Conservation (phyloP, 2,888 invertebrate genomes). For the Blomia tropicalis region DNA sequence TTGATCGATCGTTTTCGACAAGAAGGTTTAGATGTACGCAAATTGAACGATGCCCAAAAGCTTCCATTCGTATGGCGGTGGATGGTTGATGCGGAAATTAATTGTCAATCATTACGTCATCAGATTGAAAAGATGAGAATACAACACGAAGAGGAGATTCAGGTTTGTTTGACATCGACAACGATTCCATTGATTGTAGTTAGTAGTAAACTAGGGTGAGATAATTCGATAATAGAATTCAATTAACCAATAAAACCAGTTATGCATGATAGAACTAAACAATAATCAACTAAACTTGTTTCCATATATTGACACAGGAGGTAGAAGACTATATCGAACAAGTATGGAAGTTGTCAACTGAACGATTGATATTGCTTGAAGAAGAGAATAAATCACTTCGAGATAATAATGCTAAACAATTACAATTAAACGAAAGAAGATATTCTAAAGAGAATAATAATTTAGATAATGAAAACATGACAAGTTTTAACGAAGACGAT, state of each 20-base stretch:
- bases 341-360: conserved; percentile 35
- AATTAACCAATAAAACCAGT: too few species aligned
- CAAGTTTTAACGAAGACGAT: background rate
- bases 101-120: conserved; percentile 36
- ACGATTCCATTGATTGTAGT: too few species aligned
- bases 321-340: conserved; percentile 37
- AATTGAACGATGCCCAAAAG: conserved; percentile 33
- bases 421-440: background rate
- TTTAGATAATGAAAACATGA: background rate
- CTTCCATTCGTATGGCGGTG: conserved; percentile 37
- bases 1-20: conserved; percentile 35
- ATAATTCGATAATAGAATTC: too few species aligned
- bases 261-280: too few species aligned
- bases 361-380: conserved; percentile 32
- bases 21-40: conserved; percentile 36
- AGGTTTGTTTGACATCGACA: too few species aligned
- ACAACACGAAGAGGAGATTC: conserved; percentile 37
- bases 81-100: conserved; percentile 38
- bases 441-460: background rate
- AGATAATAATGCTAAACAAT: conserved; percentile 21
- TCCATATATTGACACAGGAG: conserved; percentile 33
- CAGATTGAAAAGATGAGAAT: conserved; percentile 37
- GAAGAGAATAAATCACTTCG: conserved; percentile 29
- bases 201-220: too few species aligned
- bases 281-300: too few species aligned